These are phyloP conservation scores for Anseranas semipalmata DNA, from an alignment of 2,113 vertebrate genomes.

Conservation along the genomic window DNA sequence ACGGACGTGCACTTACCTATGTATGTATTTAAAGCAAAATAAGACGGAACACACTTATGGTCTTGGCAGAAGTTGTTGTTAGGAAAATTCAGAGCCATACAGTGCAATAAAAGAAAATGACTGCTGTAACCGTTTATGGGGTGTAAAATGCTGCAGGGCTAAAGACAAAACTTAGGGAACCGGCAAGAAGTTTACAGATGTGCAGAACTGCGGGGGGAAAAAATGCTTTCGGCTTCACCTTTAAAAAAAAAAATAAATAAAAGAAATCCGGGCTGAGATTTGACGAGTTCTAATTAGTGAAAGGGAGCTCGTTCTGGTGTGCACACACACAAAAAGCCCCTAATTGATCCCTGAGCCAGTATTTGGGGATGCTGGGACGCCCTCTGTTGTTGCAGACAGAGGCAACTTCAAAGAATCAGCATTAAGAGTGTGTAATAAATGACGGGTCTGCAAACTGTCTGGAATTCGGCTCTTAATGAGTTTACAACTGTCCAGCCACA, in stretches of 20 bases:
- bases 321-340: not conserved
- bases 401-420: slow-evolving; percentile 87
- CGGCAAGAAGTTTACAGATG: slow-evolving; percentile 59
- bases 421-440: slow-evolving; percentile 93
- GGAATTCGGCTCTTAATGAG: slow-evolving; percentile 97
- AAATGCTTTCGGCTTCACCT: not conserved
- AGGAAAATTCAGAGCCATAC: slow-evolving; percentile 76
- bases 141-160: slow-evolving; percentile 87
- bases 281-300: slow-evolving; percentile 39
- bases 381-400: slow-evolving; percentile 87
- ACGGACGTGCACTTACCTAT: not conserved
- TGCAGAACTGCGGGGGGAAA: not conserved
- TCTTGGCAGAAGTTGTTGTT: slow-evolving; percentile 75
- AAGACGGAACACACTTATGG: not conserved
- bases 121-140: slow-evolving; percentile 90
- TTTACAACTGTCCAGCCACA: slow-evolving; percentile 94
- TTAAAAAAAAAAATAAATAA: not conserved
- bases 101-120: slow-evolving; percentile 89
- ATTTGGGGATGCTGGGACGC: slow-evolving; percentile 77
- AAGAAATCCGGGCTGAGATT: not conserved
- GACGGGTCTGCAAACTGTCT: slow-evolving; percentile 96
- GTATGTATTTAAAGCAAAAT: not conserved
- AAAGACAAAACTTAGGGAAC: slow-evolving; percentile 69
- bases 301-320: slow-evolving; percentile 27
- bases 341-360: slow-evolving; percentile 68